Evolutionary conservation across 2,113 vertebrate genomes (phyloP).

Genomic region (Mystacornis crossleyi): DNA sequence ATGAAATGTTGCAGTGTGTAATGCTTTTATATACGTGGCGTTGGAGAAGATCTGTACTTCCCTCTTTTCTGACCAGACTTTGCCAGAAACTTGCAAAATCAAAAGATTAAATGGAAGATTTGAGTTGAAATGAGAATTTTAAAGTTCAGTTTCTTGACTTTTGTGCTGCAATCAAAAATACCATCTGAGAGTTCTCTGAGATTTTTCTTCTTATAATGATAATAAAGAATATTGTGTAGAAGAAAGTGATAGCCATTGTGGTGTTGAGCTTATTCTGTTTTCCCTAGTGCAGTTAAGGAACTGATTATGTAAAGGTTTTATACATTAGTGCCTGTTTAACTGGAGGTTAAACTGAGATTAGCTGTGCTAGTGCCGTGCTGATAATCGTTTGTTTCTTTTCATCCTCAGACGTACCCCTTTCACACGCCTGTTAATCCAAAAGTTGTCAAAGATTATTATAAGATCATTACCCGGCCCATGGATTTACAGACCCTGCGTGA

Average conservation of each 20-base stretch:
- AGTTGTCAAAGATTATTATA: slow-evolving; percentile 97
- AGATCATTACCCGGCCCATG: slow-evolving; percentile 96
- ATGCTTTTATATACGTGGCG: neutral
- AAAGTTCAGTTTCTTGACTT: neutral
- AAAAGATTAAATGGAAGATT: neutral
- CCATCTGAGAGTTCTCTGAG: neutral
- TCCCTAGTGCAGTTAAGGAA: neutral
- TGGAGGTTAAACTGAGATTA: neutral
- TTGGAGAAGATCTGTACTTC: neutral
- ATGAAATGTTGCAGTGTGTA: neutral
- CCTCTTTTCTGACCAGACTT: neutral
- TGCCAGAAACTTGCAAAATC: neutral
- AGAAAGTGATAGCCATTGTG: accelerated
- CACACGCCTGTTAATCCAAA: slow-evolving; percentile 97
- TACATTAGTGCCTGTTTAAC: accelerated
- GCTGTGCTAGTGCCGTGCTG: neutral
- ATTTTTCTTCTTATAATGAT: neutral
- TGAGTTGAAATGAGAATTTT: neutral
- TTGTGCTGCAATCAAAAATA: neutral
- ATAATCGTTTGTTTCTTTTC: neutral
- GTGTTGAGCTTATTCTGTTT: neutral
- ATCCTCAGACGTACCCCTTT: slow-evolving; percentile 91
- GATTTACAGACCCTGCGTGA: slow-evolving; percentile 95
- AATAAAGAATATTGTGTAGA: neutral
- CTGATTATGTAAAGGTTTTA: neutral